Evolutionary conservation across 1,140 invertebrate species (phyloP).

Genomic region (Lutraria rhynchaena): DNA sequence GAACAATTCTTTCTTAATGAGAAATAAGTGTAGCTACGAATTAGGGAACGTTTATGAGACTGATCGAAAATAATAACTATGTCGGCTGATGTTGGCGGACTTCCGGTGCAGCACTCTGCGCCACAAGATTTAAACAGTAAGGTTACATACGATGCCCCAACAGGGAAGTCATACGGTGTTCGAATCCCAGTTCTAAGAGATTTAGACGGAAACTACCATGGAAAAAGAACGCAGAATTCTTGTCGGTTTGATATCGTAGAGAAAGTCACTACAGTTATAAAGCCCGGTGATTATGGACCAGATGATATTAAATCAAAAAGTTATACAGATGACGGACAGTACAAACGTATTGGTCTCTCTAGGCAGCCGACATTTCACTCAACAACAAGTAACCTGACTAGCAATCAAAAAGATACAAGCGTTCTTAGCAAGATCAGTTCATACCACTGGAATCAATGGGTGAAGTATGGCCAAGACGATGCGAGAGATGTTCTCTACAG

Average conservation of each 20-base stretch:
- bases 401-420: conserved; percentile 2
- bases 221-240: background rate
- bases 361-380: conserved; percentile 43
- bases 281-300: conserved; percentile 30
- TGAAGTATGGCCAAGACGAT: conserved; percentile 19
- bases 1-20: too few species aligned
- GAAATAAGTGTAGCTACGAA: too few species aligned
- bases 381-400: background rate
- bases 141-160: background rate
- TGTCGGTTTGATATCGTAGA: conserved; percentile 54
- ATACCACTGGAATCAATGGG: conserved; percentile 40
- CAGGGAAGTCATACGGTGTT: conserved; percentile 5
- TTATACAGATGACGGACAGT: background rate
- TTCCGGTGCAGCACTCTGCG: conserved; percentile 26
- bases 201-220: conserved; percentile 21
- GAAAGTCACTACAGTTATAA: conserved; percentile 42
- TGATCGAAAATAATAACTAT: too few species aligned
- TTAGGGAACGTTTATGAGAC: too few species aligned
- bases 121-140: background rate
- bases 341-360: background rate
- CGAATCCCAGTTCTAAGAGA: conserved; percentile 39
- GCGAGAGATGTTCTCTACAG: conserved; percentile 47
- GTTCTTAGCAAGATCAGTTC: conserved; percentile 33
- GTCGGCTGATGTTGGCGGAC: too few species aligned
- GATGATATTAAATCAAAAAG: background rate